Evolutionary conservation across 2,113 vertebrate species (phyloP).

Genomic region (Hipposideros armiger): DNA sequence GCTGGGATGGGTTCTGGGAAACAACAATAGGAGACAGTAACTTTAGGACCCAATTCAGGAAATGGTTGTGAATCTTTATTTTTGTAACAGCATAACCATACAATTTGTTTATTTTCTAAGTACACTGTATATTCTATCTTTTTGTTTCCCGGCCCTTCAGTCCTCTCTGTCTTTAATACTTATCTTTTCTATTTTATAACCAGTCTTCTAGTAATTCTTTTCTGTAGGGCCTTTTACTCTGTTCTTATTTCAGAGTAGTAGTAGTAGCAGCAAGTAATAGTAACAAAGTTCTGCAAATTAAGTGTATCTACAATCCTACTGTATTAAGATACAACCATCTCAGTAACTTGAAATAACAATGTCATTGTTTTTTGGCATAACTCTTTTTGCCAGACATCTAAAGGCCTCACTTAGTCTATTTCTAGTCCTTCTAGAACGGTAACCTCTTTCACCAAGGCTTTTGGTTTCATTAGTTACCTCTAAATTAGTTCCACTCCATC

Average conservation of each 20-base stretch:
- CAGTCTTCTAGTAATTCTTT: background rate
- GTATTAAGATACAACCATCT: background rate
- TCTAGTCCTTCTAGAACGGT: background rate
- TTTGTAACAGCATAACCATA: conserved; percentile 15
- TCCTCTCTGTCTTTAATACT: conserved; percentile 18
- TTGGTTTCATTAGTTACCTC: conserved; percentile 33
- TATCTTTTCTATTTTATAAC: conserved; percentile 1
- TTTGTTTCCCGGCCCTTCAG: background rate
- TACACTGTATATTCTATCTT: conserved; percentile 35
- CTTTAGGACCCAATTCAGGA: conserved; percentile 2
- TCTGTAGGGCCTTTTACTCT: background rate
- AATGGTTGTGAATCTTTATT: conserved; percentile 58
- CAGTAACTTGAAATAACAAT: background rate
- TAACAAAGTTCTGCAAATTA: background rate
- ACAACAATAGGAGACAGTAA: background rate
- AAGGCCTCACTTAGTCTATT: background rate
- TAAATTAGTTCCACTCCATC: conserved; percentile 16
- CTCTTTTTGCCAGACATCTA: background rate
- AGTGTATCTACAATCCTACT: background rate
- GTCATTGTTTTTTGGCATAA: background rate
- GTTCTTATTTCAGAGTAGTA: background rate
- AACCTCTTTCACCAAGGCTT: background rate
- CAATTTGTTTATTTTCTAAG: background rate
- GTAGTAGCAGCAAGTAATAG: background rate
- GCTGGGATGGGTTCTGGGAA: background rate